phyloP scores from a whole-genome alignment of 2,888 invertebrate species.

The Amphiduros pacificus region DNA sequence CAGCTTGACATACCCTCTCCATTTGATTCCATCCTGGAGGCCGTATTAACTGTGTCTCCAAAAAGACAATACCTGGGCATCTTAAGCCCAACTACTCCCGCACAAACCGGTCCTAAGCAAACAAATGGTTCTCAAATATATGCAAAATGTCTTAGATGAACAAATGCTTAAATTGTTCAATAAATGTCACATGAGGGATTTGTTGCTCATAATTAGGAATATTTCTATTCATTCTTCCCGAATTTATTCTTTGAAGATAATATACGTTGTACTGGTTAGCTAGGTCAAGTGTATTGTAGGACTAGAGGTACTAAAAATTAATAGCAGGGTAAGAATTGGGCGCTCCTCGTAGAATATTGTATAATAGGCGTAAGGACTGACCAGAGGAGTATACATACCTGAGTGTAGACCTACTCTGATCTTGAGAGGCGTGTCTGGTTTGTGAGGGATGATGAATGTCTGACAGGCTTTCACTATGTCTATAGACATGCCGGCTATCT shows the following conservation, averaged over 20 bases:
- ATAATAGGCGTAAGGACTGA: not conserved
- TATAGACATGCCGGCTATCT: slow-evolving; percentile 44
- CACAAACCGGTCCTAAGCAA: slow-evolving; percentile 14
- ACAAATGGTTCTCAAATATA: not conserved
- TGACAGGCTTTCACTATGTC: slow-evolving; percentile 39
- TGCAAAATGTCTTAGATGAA: not conserved
- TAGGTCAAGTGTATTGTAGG: no score
- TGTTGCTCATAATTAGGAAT: no score
- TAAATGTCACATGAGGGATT: no score
- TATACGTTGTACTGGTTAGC: not conserved
- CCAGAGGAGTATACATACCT: slow-evolving; percentile 7
- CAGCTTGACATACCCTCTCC: slow-evolving; percentile 5
- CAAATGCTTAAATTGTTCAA: no score
- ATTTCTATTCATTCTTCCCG: no score
- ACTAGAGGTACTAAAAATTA: no score
- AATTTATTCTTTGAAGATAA: not conserved
- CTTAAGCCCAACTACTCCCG: slow-evolving; percentile 19
- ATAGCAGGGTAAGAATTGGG: no score
- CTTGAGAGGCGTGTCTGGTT: slow-evolving; percentile 37
- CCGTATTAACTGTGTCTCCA: slow-evolving; percentile 21
- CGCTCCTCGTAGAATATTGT: no score
- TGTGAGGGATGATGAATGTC: slow-evolving; percentile 44
- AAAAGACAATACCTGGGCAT: slow-evolving; percentile 23
- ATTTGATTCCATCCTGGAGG: slow-evolving; percentile 20
- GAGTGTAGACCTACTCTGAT: slow-evolving; percentile 49